Conservation (phyloP, 2,797 vertebrate genomes). For the Sebastes kiyomatsui region DNA sequence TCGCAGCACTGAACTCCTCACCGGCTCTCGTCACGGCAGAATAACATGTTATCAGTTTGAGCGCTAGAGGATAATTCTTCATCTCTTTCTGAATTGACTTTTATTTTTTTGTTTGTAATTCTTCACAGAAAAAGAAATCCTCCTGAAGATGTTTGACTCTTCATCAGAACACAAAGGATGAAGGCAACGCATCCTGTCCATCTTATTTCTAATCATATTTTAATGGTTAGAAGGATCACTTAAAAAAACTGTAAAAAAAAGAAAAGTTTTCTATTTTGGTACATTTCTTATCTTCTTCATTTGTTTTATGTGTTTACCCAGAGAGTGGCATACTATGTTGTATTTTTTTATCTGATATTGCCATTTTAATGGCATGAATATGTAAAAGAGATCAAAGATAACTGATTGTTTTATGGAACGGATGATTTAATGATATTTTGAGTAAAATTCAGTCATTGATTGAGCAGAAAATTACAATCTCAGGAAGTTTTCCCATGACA, state of each 20-base stretch:
- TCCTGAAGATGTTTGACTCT: slow-evolving; percentile 24
- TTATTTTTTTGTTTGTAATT: not conserved
- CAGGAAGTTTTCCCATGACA: not conserved
- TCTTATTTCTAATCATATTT: not conserved
- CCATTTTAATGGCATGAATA: slow-evolving; percentile 7
- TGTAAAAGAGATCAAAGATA: not conserved
- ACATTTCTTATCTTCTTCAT: not conserved
- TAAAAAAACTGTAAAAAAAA: slow-evolving; percentile 14
- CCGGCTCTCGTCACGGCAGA: not conserved
- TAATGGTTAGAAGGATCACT: not conserved
- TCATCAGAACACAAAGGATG: not conserved
- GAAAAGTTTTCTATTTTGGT: slow-evolving; percentile 3
- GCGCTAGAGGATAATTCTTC: not conserved
- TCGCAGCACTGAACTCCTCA: not conserved
- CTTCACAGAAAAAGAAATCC: slow-evolving; percentile 69
- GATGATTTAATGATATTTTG: not conserved
- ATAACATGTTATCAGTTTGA: not conserved
- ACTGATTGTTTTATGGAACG: not conserved
- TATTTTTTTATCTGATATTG: not conserved
- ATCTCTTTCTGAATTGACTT: not conserved
- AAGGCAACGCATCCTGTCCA: not conserved
- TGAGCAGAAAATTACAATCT: not conserved
- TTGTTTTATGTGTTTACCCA: not conserved
- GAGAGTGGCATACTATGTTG: not conserved
- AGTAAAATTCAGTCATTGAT: not conserved